These are phyloP conservation scores for Platynereis dumerilii DNA, from an alignment of 2,888 invertebrate genomes.

Conservation along the genomic window DNA sequence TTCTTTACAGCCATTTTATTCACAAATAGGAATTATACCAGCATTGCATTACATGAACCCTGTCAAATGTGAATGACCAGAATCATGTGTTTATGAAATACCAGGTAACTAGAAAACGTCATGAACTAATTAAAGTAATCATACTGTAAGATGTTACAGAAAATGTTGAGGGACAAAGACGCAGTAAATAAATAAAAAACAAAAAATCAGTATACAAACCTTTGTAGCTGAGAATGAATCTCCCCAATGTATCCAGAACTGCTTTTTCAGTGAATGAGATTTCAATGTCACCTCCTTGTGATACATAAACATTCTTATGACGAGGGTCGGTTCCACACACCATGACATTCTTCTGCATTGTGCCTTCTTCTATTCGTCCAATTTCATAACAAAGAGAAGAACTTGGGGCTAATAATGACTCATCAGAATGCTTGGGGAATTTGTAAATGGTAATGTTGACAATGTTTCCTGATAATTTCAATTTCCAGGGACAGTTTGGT, in stretches of 20 bases:
- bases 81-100: too few relatives aligned
- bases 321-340: conserved; percentile 9
- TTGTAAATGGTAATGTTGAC: background rate
- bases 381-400: conserved; percentile 17
- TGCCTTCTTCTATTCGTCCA: conserved; percentile 2
- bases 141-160: too few relatives aligned
- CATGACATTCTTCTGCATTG: conserved; percentile 12
- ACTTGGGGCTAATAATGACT: background rate
- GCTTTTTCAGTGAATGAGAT: conserved; percentile 20
- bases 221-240: conserved; percentile 25
- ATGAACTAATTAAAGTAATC: too few relatives aligned
- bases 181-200: too few relatives aligned
- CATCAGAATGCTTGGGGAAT: background rate
- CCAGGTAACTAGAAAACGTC: too few relatives aligned
- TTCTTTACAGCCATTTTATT: too few relatives aligned
- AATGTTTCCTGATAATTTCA: background rate
- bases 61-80: too few relatives aligned
- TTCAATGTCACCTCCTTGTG: conserved; percentile 11
- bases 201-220: too few relatives aligned
- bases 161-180: too few relatives aligned
- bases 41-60: too few relatives aligned
- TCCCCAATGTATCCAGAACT: conserved; percentile 12
- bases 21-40: too few relatives aligned
- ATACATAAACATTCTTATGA: conserved; percentile 17
- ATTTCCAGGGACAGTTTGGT: conserved; percentile 2